Evolutionary conservation across 2,888 invertebrate species (phyloP).

Genomic region (Anoncus sp.): DNA sequence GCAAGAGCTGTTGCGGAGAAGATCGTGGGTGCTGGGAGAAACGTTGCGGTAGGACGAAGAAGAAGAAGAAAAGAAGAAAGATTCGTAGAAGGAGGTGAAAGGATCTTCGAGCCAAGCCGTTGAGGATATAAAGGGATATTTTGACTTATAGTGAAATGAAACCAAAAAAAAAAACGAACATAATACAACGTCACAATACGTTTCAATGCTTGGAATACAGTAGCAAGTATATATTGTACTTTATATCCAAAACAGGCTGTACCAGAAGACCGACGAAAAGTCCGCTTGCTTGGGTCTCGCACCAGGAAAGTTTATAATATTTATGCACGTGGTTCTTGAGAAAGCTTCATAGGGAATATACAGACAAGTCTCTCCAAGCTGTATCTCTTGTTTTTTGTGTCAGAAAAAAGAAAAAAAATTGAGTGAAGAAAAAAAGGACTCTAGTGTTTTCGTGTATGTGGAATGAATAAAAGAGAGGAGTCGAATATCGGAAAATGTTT

Average conservation of each 20-base stretch:
- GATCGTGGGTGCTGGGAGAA: constrained; percentile 54
- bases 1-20: too few relatives aligned
- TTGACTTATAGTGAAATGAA: constrained; percentile 24
- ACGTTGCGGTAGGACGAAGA: constrained; percentile 24
- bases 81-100: constrained; percentile 6
- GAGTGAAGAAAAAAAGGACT: constrained; percentile 8
- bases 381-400: background rate
- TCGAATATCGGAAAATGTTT: constrained; percentile 46
- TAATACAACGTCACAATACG: constrained; percentile 2
- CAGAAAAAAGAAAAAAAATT: background rate
- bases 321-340: background rate
- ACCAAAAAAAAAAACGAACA: constrained; percentile 10
- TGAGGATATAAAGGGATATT: constrained; percentile 47
- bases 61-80: constrained; percentile 21
- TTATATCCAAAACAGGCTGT: constrained; percentile 19
- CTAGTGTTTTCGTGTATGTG: background rate
- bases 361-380: background rate
- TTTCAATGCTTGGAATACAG: background rate
- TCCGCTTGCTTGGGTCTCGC: constrained; percentile 12
- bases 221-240: constrained; percentile 12
- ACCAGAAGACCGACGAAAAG: constrained; percentile 22
- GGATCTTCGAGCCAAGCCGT: constrained; percentile 5
- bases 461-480: background rate
- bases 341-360: background rate
- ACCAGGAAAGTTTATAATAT: constrained; percentile 6